Percentiles rank a stretch among this genome's conserved stretches.
These are phyloP conservation scores for Mythimna ferrago DNA, from an alignment of 2,888 invertebrate genomes.

Conservation along the genomic window DNA sequence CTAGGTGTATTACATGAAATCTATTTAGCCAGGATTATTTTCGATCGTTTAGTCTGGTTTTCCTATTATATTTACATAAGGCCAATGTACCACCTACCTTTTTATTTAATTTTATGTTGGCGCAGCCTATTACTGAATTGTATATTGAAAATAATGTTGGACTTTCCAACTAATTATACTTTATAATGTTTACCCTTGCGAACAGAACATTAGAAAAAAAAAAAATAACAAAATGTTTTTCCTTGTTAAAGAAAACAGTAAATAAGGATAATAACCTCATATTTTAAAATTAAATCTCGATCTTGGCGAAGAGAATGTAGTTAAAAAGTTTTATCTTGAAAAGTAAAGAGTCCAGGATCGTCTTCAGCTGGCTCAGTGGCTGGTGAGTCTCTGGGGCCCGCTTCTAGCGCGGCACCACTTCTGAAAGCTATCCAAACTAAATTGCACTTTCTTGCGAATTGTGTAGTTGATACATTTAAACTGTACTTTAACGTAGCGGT, in stretches of 20 bases:
- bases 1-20: not conserved
- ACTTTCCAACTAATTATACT: slow-evolving; percentile 43
- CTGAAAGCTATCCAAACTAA: slow-evolving; percentile 60
- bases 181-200: slow-evolving; percentile 23
- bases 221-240: slow-evolving; percentile 36
- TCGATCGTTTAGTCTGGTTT: not conserved
- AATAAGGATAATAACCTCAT: slow-evolving; percentile 58
- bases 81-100: not conserved
- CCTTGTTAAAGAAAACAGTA: slow-evolving; percentile 41
- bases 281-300: slow-evolving; percentile 56
- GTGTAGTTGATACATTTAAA: slow-evolving; percentile 59
- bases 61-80: slow-evolving; percentile 4
- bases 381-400: slow-evolving; percentile 57
- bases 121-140: slow-evolving; percentile 9
- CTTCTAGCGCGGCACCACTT: slow-evolving; percentile 50
- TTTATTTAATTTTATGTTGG: slow-evolving; percentile 13
- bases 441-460: slow-evolving; percentile 61
- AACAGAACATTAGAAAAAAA: slow-evolving; percentile 26
- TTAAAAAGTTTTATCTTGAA: slow-evolving; percentile 65
- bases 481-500: slow-evolving; percentile 42
- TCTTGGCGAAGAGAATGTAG: slow-evolving; percentile 51
- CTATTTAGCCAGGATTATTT: not conserved
- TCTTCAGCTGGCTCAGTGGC: slow-evolving; percentile 40
- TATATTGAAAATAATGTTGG: slow-evolving; percentile 20
- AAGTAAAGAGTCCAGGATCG: slow-evolving; percentile 58